Base-by-base conservation (phyloP, 1,140 invertebrate species). In the Sitodiplosis mosellana region DNA sequence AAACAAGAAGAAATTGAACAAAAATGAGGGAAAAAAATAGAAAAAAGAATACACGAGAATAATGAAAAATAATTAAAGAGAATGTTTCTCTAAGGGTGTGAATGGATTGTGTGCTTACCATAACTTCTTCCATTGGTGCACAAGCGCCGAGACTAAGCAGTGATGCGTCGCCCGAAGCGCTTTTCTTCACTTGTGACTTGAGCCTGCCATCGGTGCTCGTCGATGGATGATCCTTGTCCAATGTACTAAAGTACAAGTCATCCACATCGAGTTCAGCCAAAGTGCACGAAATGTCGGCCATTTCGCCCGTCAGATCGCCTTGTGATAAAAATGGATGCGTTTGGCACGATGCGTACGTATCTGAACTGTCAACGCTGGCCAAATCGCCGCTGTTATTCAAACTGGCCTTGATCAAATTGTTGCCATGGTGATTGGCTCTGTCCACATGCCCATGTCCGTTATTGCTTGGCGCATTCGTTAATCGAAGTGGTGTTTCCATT, bases 321-420 rank as follows among this genome's bases (percentile, higher is more conserved):
- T 82, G 73, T 56, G 86, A 90, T 64, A 83, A 77, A 69, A 85
- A 91, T 55, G 87, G 88, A 70, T 93, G 88, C 52, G 90, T 94
- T 70, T 88, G 82, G 72, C 90, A 96, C 67, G 87, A 92, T 61
- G 87, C 87, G 68, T 89, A 96, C 48, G 90, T 95, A 68, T 94
- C 90, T 22, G 82, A 86, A 56, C 82, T 87, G 58, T 85, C 82
- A 38, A 85, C 74, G 59, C 80, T 83, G 46, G 78, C 80, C 49
- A 81, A 65, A 47, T 85, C 81, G 47, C 57, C 65, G 51, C 71
- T 75, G 57, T 73, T 73, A 48, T 65, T 65, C 52, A 69, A 68
- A 47, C 64, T 17, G 5, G 12, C 14, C 14, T 52, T 21, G 48
- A 41, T 42, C 52, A 55, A 44, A 43, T 49, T 55, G 50, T 44